Evolutionary conservation across 2,888 invertebrate species (phyloP).

Genomic region (Tinea semifulvella): DNA sequence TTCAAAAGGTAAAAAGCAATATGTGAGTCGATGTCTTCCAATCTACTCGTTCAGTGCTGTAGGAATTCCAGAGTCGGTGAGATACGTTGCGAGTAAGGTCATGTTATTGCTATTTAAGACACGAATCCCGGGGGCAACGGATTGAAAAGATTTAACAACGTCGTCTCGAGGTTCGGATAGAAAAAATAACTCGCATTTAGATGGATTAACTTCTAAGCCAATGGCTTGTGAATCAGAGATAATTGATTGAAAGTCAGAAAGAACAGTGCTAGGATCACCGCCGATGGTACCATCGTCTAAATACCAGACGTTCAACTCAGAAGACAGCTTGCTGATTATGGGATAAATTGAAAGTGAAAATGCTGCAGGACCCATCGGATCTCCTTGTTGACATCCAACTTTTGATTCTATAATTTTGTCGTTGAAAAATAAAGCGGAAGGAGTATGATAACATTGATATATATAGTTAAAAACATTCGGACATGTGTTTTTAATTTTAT

Average conservation of each 20-base stretch:
- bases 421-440: not conserved
- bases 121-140: not conserved
- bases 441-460: not conserved
- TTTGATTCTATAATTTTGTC: constrained; percentile 4
- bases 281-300: constrained; percentile 1
- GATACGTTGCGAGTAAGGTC: not conserved
- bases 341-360: not conserved
- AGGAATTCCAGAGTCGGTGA: not conserved
- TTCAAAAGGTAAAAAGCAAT: no score
- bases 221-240: not conserved
- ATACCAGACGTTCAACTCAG: constrained; percentile 10
- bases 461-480: not conserved
- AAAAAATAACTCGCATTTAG: not conserved
- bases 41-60: not conserved
- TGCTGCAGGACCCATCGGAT: constrained; percentile 3
- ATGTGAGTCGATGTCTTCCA: not conserved
- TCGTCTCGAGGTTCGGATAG: not conserved
- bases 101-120: constrained; percentile 1
- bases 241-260: constrained; percentile 3
- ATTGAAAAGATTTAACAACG: not conserved
- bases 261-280: constrained; percentile 4
- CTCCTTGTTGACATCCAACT: constrained; percentile 9
- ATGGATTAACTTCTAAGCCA: constrained; percentile 5
- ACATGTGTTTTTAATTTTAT: not conserved
- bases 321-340: constrained; percentile 3